Evolutionary conservation across 2,888 invertebrate genomes (phyloP).

Genomic region (Ariolimax columbianus): DNA sequence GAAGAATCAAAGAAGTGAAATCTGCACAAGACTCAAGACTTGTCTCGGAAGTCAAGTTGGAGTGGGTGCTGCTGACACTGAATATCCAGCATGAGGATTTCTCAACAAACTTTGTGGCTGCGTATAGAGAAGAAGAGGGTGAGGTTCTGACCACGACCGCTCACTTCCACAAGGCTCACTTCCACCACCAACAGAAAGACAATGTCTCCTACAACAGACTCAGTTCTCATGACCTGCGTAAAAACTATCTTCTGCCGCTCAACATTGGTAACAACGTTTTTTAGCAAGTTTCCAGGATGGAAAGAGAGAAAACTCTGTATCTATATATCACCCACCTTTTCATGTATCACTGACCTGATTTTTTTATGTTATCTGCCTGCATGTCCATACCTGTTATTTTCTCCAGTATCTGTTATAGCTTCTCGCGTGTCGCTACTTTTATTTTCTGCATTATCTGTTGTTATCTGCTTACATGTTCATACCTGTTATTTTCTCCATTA

Average conservation of each 20-base stretch:
- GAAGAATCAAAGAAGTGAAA: conserved; percentile 73
- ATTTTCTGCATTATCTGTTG: too few species aligned
- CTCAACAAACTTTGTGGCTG: conserved; percentile 73
- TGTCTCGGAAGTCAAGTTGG: conserved; percentile 73
- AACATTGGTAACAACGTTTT: conserved; percentile 61
- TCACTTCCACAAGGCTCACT: conserved; percentile 74
- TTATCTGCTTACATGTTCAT: too few species aligned
- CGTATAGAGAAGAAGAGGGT: conserved; percentile 72
- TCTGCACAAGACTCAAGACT: conserved; percentile 63
- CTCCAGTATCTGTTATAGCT: too few species aligned
- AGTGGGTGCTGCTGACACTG: conserved; percentile 70
- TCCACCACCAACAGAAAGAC: conserved; percentile 73
- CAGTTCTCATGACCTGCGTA: conserved; percentile 66
- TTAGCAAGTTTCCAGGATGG: conserved; percentile 9
- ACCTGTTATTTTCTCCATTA: too few species aligned
- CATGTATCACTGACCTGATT: too few species aligned
- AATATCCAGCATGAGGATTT: conserved; percentile 70
- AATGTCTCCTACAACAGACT: conserved; percentile 72
- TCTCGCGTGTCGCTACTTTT: too few species aligned
- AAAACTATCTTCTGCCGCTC: conserved; percentile 72
- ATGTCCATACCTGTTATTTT: too few species aligned
- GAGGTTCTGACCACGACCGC: conserved; percentile 75
- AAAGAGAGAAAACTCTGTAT: neutral
- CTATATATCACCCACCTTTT: neutral
- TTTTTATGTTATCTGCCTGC: too few species aligned